Evolutionary conservation across 2,888 invertebrate species (phyloP).

Genomic region (Anorthoa munda): DNA sequence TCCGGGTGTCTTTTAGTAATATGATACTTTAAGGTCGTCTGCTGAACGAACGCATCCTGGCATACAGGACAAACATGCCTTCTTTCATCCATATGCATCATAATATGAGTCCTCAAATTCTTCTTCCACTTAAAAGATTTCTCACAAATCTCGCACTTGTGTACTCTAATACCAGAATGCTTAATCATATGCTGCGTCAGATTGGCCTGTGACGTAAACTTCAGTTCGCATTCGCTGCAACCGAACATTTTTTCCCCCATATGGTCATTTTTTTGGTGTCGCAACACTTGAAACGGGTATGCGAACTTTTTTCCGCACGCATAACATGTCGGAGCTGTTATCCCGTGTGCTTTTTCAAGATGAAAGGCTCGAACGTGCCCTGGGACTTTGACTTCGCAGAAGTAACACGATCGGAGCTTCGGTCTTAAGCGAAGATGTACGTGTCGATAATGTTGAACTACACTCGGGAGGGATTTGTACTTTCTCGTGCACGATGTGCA

Average conservation of each 20-base stretch:
- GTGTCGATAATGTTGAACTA: constrained; percentile 70
- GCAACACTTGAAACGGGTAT: constrained; percentile 69
- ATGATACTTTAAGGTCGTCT: constrained; percentile 73
- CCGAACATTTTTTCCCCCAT: constrained; percentile 74
- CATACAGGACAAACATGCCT: constrained; percentile 73
- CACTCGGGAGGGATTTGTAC: constrained; percentile 61
- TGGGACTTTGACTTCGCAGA: constrained; percentile 65
- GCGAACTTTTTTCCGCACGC: constrained; percentile 78
- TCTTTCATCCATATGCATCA: constrained; percentile 74
- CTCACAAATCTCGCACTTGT: constrained; percentile 75
- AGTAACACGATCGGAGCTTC: constrained; percentile 65
- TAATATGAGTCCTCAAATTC: constrained; percentile 67
- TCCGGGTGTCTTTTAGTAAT: constrained; percentile 71
- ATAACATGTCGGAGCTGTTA: constrained; percentile 73
- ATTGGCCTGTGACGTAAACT: constrained; percentile 59
- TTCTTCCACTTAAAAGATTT: constrained; percentile 64
- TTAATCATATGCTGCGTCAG: constrained; percentile 61
- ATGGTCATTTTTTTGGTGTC: constrained; percentile 73
- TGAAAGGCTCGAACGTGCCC: constrained; percentile 67
- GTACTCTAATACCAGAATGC: constrained; percentile 26
- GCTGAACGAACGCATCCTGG: constrained; percentile 76
- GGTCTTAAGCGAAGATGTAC: constrained; percentile 70
- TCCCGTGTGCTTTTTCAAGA: constrained; percentile 73
- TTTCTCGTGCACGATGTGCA: constrained; percentile 65
- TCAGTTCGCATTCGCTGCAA: constrained; percentile 69